Evolutionary conservation across 2,113 vertebrate genomes (phyloP).

Genomic region (Phasianus colchicus): DNA sequence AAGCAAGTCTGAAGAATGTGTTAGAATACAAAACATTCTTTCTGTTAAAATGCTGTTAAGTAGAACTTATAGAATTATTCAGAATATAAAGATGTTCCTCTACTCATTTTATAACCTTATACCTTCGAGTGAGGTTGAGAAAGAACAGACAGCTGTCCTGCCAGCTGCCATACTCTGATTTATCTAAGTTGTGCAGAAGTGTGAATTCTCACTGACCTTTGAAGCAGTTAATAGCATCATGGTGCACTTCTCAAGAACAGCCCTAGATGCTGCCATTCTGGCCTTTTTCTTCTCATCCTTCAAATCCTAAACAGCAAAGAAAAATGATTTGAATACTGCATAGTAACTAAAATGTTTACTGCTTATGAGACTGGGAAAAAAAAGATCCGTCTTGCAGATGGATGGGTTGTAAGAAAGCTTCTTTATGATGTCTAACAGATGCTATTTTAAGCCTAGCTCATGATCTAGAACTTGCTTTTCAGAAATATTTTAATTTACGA

Average conservation of each 20-base stretch:
- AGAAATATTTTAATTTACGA: not conserved
- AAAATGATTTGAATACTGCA: not conserved
- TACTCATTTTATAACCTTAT: not conserved
- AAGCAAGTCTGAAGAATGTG: not conserved
- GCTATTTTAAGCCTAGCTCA: slow-evolving; percentile 33
- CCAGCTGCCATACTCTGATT: not conserved
- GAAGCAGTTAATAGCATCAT: slow-evolving; percentile 99
- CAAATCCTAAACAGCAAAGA: slow-evolving; percentile 84
- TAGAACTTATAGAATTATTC: not conserved
- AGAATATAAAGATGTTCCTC: not conserved
- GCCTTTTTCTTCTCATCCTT: slow-evolving; percentile 99
- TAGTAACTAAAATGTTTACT: not conserved
- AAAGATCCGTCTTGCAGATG: not conserved
- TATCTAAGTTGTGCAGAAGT: not conserved
- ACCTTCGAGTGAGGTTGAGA: not conserved
- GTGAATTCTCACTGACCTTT: slow-evolving; percentile 80
- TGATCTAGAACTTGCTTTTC: slow-evolving; percentile 12
- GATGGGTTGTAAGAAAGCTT: not conserved
- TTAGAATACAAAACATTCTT: not conserved
- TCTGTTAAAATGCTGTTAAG: not conserved
- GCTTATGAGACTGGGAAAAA: not conserved
- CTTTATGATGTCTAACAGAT: not conserved
- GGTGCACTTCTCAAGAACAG: slow-evolving; percentile 97
- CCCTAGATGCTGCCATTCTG: slow-evolving; percentile 94
- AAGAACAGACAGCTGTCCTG: not conserved